These are phyloP conservation scores for Mya arenaria DNA, from an alignment of 1,140 invertebrate species.

Conservation along the genomic window DNA sequence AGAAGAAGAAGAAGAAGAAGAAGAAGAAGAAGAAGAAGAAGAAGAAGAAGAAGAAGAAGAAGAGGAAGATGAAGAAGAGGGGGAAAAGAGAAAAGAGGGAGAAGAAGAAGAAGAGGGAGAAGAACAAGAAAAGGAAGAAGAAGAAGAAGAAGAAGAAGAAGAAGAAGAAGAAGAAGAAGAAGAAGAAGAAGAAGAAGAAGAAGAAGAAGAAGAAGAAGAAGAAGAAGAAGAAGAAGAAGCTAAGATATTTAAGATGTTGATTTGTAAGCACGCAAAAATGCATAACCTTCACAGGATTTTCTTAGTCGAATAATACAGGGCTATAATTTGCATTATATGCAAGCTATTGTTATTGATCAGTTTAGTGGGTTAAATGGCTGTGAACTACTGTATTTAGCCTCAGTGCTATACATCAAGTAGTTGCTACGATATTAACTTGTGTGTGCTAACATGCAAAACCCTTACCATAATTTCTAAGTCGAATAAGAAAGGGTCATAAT, in stretches of 20 bases:
- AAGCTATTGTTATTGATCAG: no score
- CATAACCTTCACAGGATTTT: not conserved
- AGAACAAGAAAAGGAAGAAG: not conserved
- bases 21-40: not conserved
- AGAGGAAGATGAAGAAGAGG: not conserved
- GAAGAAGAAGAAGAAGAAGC: not conserved
- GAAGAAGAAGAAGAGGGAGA: no score
- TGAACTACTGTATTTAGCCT: no score
- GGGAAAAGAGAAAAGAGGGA: no score
- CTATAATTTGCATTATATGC: not conserved
- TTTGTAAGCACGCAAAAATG: not conserved
- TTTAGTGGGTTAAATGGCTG: no score
- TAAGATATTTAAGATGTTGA: not conserved
- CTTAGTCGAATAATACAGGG: not conserved
- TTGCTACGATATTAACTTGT: no score
- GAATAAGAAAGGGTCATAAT: no score
- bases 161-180: not conserved
- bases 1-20: not conserved
- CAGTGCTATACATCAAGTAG: no score
- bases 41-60: no score
- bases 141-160: no score
- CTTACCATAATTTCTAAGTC: no score
- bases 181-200: not conserved
- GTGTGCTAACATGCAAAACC: no score
- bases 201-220: not conserved